Conservation (phyloP, 2,888 invertebrate species). For the Cantharis flavilabris region DNA sequence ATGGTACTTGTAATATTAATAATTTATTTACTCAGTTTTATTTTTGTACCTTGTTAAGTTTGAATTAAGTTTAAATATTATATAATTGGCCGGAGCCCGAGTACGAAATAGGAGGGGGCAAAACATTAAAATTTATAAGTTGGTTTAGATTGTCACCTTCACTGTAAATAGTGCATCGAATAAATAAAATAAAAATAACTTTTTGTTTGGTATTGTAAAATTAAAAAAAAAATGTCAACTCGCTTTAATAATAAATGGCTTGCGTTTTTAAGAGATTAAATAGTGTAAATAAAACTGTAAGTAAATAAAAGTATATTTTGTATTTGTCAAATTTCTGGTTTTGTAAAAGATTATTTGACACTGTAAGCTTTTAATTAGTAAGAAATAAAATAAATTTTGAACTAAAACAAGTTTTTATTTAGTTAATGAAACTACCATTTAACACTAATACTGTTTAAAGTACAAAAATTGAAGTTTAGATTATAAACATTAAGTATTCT, state of each 20-base stretch:
- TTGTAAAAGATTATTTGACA: neutral
- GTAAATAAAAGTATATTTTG: neutral
- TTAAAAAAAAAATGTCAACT: neutral
- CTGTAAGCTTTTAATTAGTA: neutral
- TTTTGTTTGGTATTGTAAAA: neutral
- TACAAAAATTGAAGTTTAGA: conserved; percentile 52
- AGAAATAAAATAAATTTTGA: conserved; percentile 26
- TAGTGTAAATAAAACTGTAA: neutral
- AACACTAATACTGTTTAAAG: conserved; percentile 54
- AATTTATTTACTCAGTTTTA: neutral
- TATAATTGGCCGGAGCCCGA: neutral
- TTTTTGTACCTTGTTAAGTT: neutral
- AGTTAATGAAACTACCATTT: conserved; percentile 50
- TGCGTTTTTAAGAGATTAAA: neutral
- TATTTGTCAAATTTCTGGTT: neutral
- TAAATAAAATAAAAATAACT: neutral
- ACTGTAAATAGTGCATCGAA: neutral
- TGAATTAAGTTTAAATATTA: neutral
- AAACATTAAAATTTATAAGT: neutral
- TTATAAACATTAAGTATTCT: conserved; percentile 38
- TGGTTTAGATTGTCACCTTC: neutral
- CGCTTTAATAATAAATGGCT: neutral
- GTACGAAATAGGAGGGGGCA: neutral
- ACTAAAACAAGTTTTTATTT: conserved; percentile 51
- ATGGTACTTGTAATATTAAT: neutral